These are phyloP conservation scores for Philypnodon macrostomus DNA, from an alignment of 2,797 vertebrate genomes.

Conservation along the genomic window DNA sequence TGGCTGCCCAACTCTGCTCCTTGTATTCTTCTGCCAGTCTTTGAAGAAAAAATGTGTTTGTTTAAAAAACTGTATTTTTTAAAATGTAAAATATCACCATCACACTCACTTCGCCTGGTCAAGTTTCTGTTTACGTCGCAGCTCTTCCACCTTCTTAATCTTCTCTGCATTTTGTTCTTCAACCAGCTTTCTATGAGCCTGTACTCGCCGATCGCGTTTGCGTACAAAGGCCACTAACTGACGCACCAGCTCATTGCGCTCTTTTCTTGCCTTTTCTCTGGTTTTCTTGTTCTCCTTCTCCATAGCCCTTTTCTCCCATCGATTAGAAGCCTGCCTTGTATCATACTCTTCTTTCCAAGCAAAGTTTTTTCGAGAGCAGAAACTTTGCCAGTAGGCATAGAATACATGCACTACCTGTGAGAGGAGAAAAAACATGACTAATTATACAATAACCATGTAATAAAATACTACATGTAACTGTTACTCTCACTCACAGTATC, in stretches of 20 bases:
- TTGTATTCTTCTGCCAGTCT: conserved; percentile 90
- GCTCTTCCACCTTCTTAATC: conserved; percentile 83
- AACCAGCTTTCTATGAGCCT: conserved; percentile 89
- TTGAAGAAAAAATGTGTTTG: not conserved
- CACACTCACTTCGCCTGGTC: conserved; percentile 85
- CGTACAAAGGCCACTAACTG: conserved; percentile 93
- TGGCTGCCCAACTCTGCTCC: conserved; percentile 93
- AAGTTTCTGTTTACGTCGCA: conserved; percentile 87
- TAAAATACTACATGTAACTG: not conserved
- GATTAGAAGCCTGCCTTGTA: conserved; percentile 91
- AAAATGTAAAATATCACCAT: not conserved
- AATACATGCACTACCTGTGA: conserved; percentile 90
- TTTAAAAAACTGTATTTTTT: not conserved
- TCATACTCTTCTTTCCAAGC: conserved; percentile 97
- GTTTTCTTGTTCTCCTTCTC: conserved; percentile 97
- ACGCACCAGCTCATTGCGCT: conserved; percentile 88
- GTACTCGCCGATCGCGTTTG: conserved; percentile 90
- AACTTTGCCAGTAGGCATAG: conserved; percentile 97
- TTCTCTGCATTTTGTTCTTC: conserved; percentile 95
- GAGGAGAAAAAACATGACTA: not conserved
- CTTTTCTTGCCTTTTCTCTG: conserved; percentile 88
- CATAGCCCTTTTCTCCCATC: conserved; percentile 97
- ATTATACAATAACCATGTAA: not conserved
- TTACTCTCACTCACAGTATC: conserved; percentile 79
- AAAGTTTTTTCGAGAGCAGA: conserved; percentile 91